Evolutionary conservation across 2,888 invertebrate species (phyloP).

Genomic region (Sturmia bella): DNA sequence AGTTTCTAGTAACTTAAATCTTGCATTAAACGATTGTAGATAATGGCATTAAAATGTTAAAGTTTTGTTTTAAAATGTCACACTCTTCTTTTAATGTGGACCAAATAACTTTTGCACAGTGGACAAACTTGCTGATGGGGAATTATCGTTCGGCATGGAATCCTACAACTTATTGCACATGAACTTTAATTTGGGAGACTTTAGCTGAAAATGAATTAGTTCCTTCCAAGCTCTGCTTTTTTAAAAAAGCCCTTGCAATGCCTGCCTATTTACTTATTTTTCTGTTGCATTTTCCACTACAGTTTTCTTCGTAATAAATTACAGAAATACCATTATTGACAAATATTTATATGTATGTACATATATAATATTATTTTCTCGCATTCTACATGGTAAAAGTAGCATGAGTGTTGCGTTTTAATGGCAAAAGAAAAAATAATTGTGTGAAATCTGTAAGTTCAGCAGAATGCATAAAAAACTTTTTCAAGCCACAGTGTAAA

Average conservation of each 20-base stretch:
- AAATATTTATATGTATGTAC: too few relatives aligned
- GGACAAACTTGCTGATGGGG: too few relatives aligned
- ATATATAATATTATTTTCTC: slow-evolving; percentile 15
- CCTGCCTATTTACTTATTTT: too few relatives aligned
- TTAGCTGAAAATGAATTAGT: too few relatives aligned
- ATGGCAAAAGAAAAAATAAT: background rate
- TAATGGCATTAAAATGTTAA: slow-evolving; percentile 71
- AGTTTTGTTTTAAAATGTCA: slow-evolving; percentile 29
- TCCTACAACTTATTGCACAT: too few relatives aligned
- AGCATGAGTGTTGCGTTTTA: background rate
- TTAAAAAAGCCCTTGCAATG: background rate
- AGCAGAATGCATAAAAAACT: slow-evolving; percentile 14
- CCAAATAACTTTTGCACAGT: too few relatives aligned
- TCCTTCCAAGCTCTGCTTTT: too few relatives aligned
- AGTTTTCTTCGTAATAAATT: too few relatives aligned
- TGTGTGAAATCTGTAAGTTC: background rate
- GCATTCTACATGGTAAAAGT: slow-evolving; percentile 23
- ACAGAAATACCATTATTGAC: too few relatives aligned
- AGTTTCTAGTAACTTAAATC: slow-evolving; percentile 78
- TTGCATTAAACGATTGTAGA: slow-evolving; percentile 79
- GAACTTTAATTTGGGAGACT: too few relatives aligned
- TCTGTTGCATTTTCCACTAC: too few relatives aligned
- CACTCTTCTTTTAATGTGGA: slow-evolving; percentile 5
- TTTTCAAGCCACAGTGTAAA: slow-evolving; percentile 49
- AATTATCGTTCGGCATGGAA: too few relatives aligned